A percentile compares a stretch with the other conserved stretches of the same genome.
Evolutionary conservation across 2,888 invertebrate genomes (phyloP).

Genomic region (Synergus umbraculus): DNA sequence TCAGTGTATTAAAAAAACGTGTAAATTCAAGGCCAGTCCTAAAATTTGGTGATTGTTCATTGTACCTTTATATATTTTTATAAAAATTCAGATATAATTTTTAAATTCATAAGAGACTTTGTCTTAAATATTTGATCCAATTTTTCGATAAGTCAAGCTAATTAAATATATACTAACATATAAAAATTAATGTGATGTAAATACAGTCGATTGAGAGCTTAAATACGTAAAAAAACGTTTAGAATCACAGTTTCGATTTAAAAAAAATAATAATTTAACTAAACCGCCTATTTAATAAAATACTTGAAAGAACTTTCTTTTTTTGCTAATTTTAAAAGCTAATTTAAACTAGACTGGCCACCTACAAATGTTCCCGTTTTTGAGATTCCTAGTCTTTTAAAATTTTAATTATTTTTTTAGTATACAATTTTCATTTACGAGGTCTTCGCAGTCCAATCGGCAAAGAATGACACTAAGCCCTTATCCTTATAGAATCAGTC

Average conservation of each 20-base stretch:
- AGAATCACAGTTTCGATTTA: too few species aligned
- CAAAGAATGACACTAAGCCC: too few species aligned
- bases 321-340: neutral
- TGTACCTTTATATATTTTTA: neutral
- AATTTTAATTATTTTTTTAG: neutral
- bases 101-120: neutral
- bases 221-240: neutral
- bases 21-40: neutral
- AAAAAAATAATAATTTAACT: neutral
- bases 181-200: neutral
- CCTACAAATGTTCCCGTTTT: neutral
- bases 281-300: neutral
- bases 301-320: neutral
- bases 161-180: neutral
- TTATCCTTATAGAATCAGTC: too few species aligned
- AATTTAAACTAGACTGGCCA: neutral
- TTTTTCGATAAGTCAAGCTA: neutral
- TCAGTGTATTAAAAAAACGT: neutral
- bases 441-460: neutral
- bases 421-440: neutral
- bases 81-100: neutral
- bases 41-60: too few species aligned
- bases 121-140: neutral
- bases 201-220: neutral
- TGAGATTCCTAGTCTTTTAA: neutral